These are phyloP conservation scores for Teleogryllus oceanicus DNA, from an alignment of 2,888 invertebrate genomes.

Conservation along the genomic window DNA sequence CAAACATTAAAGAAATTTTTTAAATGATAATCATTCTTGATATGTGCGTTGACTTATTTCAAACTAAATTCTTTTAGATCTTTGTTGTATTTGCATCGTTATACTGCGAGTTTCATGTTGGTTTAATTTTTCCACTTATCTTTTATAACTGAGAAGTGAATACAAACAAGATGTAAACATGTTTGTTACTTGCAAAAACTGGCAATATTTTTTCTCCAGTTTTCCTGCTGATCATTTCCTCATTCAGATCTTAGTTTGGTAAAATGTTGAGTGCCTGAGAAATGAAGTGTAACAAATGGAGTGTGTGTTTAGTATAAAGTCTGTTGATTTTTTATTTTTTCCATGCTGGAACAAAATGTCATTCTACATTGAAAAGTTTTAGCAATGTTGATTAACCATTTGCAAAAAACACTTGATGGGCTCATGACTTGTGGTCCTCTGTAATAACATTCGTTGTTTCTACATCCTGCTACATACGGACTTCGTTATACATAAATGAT, in stretches of 20 bases:
- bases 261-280: slow-evolving; percentile 30
- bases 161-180: slow-evolving; percentile 21
- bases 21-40: not conserved
- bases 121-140: slow-evolving; percentile 4
- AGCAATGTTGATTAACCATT: slow-evolving; percentile 34
- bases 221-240: slow-evolving; percentile 18
- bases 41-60: not conserved
- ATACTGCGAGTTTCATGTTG: not conserved
- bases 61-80: slow-evolving; percentile 4
- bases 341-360: slow-evolving; percentile 31
- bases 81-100: slow-evolving; percentile 12
- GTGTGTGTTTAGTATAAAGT: slow-evolving; percentile 32
- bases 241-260: slow-evolving; percentile 26
- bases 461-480: slow-evolving; percentile 5
- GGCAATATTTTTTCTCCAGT: slow-evolving; percentile 30
- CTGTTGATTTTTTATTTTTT: slow-evolving; percentile 29
- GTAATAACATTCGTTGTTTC: slow-evolving; percentile 20
- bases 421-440: not conserved
- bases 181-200: slow-evolving; percentile 26
- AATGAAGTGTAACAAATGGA: not conserved
- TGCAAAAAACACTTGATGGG: slow-evolving; percentile 29
- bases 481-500: not conserved
- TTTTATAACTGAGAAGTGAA: slow-evolving; percentile 22
- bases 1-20: not conserved
- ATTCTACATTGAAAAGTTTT: slow-evolving; percentile 34